A percentile compares a stretch with the other conserved stretches of the same genome.
These are phyloP conservation scores for Polypedilum pembai DNA, from an alignment of 1,140 invertebrate species.

Conservation along the genomic window DNA sequence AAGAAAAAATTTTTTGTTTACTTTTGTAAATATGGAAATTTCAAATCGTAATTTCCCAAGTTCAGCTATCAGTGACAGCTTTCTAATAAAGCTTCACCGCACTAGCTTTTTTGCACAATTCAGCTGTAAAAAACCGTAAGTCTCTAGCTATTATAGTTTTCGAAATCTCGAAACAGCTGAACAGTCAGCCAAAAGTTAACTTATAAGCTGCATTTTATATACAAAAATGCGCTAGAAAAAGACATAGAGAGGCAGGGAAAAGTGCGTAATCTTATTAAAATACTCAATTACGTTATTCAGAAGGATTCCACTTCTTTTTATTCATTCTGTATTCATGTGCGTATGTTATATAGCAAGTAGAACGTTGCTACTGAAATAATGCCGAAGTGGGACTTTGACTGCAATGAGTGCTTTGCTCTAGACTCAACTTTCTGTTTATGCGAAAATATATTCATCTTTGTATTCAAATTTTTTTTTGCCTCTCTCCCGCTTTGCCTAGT, in stretches of 20 bases:
- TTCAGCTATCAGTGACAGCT: too few species aligned
- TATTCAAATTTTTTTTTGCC: constrained; percentile 1
- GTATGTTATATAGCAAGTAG: neutral
- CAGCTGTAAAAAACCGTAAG: too few species aligned
- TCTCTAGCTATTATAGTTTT: too few species aligned
- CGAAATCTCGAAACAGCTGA: too few species aligned
- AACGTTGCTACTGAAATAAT: neutral
- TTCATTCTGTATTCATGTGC: constrained; percentile 12
- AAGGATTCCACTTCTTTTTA: constrained; percentile 5
- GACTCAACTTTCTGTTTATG: neutral
- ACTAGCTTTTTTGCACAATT: too few species aligned
- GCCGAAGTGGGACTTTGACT: neutral
- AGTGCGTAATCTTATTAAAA: constrained; percentile 27
- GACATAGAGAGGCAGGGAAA: neutral
- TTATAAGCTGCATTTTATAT: neutral
- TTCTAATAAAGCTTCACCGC: too few species aligned
- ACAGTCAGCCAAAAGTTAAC: too few species aligned
- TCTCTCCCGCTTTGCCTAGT: neutral
- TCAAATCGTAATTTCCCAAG: too few species aligned
- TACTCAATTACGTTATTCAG: constrained; percentile 23
- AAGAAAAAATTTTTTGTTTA: too few species aligned
- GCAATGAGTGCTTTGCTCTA: neutral
- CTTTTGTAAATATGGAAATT: too few species aligned
- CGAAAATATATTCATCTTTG: constrained; percentile 1
- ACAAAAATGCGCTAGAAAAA: neutral